A percentile compares a stretch with the other conserved stretches of the same genome.
Evolutionary conservation across 53 echinoderm and acorn worm species (phyloP).

Genomic region (Paelopatides confundens): DNA sequence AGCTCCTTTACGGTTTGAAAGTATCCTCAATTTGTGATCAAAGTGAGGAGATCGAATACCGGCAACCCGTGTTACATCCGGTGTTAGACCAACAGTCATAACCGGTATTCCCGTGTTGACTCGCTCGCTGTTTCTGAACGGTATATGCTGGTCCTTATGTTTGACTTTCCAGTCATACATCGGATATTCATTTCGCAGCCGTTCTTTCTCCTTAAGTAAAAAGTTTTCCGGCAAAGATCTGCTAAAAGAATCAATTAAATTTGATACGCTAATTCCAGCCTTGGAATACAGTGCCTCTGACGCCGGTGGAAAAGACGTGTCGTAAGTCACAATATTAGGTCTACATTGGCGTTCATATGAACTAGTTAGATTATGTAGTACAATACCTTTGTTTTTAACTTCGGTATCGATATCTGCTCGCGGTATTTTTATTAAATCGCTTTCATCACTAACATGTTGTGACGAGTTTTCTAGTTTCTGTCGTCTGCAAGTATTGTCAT

Average conservation of each 20-base stretch:
- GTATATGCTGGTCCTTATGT: slow-evolving; percentile 23
- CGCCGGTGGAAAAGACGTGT: slow-evolving; percentile 62
- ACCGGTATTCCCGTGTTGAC: neutral
- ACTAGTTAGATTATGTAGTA: slow-evolving; percentile 3
- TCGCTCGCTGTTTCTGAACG: neutral
- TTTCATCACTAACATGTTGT: neutral
- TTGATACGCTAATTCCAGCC: slow-evolving; percentile 62
- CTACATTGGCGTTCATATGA: slow-evolving; percentile 19
- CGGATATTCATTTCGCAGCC: slow-evolving; percentile 75
- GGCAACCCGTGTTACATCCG: neutral
- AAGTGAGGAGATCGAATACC: slow-evolving; percentile 1
- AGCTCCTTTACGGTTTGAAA: slow-evolving; percentile 26
- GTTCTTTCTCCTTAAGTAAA: slow-evolving; percentile 58
- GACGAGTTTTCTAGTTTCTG: neutral
- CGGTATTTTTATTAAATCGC: slow-evolving; percentile 2
- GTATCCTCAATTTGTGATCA: slow-evolving; percentile 12
- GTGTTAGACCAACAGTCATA: neutral
- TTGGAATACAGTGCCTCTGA: slow-evolving; percentile 72
- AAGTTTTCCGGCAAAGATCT: slow-evolving; percentile 73
- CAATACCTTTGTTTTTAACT: neutral
- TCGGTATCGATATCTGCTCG: neutral
- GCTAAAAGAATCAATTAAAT: slow-evolving; percentile 56
- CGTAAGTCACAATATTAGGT: neutral
- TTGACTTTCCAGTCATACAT: slow-evolving; percentile 82
- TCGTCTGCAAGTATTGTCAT: neutral